Evolutionary conservation across 2,888 invertebrate genomes (phyloP), one percentile per base, ranked within the genome.

Genomic region (Tetropium fuscum): DNA sequence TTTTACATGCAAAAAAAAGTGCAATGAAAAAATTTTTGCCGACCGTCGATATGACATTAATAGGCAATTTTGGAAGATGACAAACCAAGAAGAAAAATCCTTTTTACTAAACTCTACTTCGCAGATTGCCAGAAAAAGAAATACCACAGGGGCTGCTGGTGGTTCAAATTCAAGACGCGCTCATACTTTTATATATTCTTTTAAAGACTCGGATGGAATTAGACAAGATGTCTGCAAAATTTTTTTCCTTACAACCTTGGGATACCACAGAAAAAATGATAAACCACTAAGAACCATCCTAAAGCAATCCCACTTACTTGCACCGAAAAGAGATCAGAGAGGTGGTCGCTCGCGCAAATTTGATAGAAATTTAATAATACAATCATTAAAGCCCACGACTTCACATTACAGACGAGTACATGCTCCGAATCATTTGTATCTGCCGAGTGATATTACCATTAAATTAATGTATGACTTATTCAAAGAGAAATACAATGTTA

Each of bases 351-450:
- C n/a, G n/a, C n/a, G n/a, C n/a, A n/a, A 40, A 40, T 19, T 41
- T 41, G 41, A 41, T 22, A 20, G 41, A 41, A 6, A 11, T 22
- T 5, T 41, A 41, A 41, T 40, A 10, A 18, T 40, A 10, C 32
- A 43, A 32, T 53, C 41, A 10, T 41, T 40, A 27, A 40, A 53
- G 1, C 34, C 20, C 11, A 48, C 20, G 13, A 18, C 19, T 16
- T 48, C 48, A 22, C 48, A 48, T 34, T 48, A 48, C 10, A 34
- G 36, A 36, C 8, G 48, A 13, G 48, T 36, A 36, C 36, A 48
- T 15, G 48, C 48, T 3, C 48, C 48, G 1, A 34, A 19, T 11
- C 6, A 8, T 25, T 10, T 27, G 13, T 36, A 48, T 16, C 20
- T 48, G 8, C 48, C 48, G 15, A 48, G 48, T 15, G 38, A 20